These are phyloP conservation scores for Frieseomelitta varia DNA, from an alignment of 1,140 invertebrate species.

Conservation along the genomic window DNA sequence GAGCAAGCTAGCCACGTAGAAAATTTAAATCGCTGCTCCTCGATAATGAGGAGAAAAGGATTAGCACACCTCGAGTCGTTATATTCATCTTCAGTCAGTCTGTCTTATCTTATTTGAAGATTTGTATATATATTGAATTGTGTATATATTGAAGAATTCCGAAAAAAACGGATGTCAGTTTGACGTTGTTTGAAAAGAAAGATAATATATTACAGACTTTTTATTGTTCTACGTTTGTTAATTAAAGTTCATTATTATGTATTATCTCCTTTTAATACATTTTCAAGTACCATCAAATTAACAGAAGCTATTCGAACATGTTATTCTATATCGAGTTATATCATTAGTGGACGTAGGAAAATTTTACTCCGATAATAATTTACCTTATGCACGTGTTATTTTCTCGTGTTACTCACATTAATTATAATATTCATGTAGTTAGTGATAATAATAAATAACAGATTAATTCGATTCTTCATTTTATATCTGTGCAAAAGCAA, in stretches of 20 bases:
- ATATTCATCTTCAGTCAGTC: not conserved
- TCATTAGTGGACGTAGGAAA: not conserved
- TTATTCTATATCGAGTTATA: not conserved
- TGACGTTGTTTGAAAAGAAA: not conserved
- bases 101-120: not conserved
- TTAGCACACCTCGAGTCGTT: not conserved
- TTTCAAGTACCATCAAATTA: not conserved
- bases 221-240: not conserved
- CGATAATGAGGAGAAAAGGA: not conserved
- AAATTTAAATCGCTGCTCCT: constrained; percentile 1
- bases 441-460: not conserved
- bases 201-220: too few species aligned
- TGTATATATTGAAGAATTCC: not conserved
- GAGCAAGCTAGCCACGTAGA: not conserved
- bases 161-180: too few species aligned
- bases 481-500: not conserved
- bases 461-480: not conserved
- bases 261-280: not conserved
- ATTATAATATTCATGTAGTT: not conserved
- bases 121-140: too few species aligned
- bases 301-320: not conserved
- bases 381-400: not conserved
- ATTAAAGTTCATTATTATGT: not conserved
- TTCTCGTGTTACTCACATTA: not conserved
- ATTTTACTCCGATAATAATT: not conserved